A percentile compares a stretch with the other conserved stretches of the same genome.
phyloP scores from a whole-genome alignment of 1,140 invertebrate species.

The Pachyrhynchus sulphureomaculatus region DNA sequence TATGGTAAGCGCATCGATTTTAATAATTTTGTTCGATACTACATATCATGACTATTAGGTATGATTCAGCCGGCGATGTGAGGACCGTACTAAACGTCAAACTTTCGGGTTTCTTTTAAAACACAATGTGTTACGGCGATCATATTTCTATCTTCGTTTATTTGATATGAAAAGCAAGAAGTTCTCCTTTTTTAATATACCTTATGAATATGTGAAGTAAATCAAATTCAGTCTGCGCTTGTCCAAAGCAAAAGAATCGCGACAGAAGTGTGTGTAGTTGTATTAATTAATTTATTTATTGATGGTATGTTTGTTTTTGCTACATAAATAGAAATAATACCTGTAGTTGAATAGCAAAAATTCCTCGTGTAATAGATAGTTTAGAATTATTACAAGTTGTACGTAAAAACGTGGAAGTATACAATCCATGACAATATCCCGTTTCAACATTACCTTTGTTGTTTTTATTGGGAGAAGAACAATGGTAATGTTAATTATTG shows the following conservation, averaged over 20 bases:
- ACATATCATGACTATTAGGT: too few relatives aligned
- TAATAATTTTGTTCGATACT: too few relatives aligned
- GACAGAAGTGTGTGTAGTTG: not conserved
- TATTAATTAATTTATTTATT: not conserved
- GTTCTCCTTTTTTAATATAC: too few relatives aligned
- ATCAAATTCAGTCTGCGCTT: not conserved
- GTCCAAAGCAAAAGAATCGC: not conserved
- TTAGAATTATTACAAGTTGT: not conserved
- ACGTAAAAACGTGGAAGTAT: not conserved
- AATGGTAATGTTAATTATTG: not conserved
- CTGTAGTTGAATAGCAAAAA: not conserved
- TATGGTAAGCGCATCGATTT: too few relatives aligned
- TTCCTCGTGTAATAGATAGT: not conserved
- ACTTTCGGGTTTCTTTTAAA: too few relatives aligned
- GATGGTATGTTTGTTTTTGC: not conserved
- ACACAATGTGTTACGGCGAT: too few relatives aligned
- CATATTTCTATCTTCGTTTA: too few relatives aligned
- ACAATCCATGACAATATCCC: not conserved
- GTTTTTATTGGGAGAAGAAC: not conserved
- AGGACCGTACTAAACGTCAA: too few relatives aligned
- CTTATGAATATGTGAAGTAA: too few relatives aligned
- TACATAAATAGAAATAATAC: not conserved
- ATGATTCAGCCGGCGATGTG: too few relatives aligned
- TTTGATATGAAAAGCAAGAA: too few relatives aligned
- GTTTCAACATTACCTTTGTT: conserved; percentile 10